These are phyloP conservation scores for Cyprinodon variegatus DNA, from an alignment of 2,113 vertebrate genomes.

Conservation along the genomic window DNA sequence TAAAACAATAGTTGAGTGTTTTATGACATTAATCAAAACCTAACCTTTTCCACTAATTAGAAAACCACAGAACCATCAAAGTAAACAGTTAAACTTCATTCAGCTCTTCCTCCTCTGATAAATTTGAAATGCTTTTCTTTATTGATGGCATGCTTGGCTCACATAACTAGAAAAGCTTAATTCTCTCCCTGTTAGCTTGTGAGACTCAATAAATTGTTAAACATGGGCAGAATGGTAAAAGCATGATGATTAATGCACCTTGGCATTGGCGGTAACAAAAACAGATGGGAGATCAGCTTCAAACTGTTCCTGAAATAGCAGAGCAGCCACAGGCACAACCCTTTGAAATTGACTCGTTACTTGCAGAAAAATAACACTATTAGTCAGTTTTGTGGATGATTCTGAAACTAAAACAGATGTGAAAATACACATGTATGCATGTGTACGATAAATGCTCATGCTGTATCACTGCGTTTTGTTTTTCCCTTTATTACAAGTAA, in stretches of 20 bases:
- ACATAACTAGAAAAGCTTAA: slow-evolving; percentile 34
- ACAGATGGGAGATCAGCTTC: slow-evolving; percentile 26
- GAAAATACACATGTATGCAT: slow-evolving; percentile 5
- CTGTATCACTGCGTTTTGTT: not conserved
- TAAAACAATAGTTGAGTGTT: not conserved
- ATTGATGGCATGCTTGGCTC: slow-evolving; percentile 28
- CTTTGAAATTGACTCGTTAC: slow-evolving; percentile 37
- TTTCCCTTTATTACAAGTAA: slow-evolving; percentile 42
- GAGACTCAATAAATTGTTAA: slow-evolving; percentile 29
- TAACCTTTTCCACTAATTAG: not conserved
- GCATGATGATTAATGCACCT: slow-evolving; percentile 28
- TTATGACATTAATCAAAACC: slow-evolving; percentile 6
- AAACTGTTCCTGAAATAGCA: slow-evolving; percentile 20
- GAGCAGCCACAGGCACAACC: slow-evolving; percentile 26
- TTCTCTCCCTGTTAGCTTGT: slow-evolving; percentile 8
- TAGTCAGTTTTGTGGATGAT: slow-evolving; percentile 6
- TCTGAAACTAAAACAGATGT: slow-evolving; percentile 13
- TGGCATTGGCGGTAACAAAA: slow-evolving; percentile 7
- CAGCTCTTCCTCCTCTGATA: slow-evolving; percentile 28
- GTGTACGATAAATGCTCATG: not conserved
- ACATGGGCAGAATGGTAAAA: slow-evolving; percentile 28
- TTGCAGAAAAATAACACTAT: slow-evolving; percentile 26
- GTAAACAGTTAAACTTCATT: slow-evolving; percentile 11
- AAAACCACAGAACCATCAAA: not conserved
- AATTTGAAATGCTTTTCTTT: slow-evolving; percentile 41